Evolutionary conservation across 2,113 vertebrate genomes (phyloP), one percentile per base, ranked within the genome.

Genomic region (Ahaetulla prasina): DNA sequence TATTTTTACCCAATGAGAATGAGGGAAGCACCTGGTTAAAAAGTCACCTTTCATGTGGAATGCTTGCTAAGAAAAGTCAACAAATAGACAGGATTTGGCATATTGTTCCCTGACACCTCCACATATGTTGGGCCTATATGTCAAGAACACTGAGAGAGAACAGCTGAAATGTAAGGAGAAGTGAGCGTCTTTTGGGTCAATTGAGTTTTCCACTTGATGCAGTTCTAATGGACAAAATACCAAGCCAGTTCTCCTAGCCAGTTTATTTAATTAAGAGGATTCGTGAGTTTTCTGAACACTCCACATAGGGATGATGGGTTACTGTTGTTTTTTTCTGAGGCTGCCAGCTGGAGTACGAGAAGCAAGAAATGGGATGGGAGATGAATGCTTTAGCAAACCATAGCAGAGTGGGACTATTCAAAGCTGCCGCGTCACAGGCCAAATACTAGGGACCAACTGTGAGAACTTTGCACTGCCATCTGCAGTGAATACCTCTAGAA

Each of bases 181-280:
- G 91, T 95, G 96, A 97, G 95, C 93, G 94, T 96, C 94, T 96
- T 93, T 87, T 96, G 96, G 95, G 68, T 80, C 89, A 94, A 94
- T 96, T 96, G 96, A 95, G 92, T 0, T 90, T 94, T 96, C 93
- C 94, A 96, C 94, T 95, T 96, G 91, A 89, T 93, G 91, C 96
- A 94, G 93, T 89, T 93, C 93, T 95, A 96, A 96, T 85, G 92
- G 96, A 96, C 92, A 95, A 94, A 96, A 96, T 87, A 93, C 93
- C 95, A 96, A 91, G 88, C 92, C 95, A 50, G 50, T 95, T 96
- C 95, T 94, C 93, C 93, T 87, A 95, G 94, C 90, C n/a, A 91
- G 89, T 96, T 95, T 95, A 91, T 96, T 96, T 97, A 95, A 94
- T 27, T 35, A 93, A 94, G 94, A 92, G 94, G 93, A 96, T 94